Percentiles rank a stretch among this genome's conserved stretches.
Conservation (phyloP, 2,888 invertebrate genomes). For the Leptura quadrifasciata region DNA sequence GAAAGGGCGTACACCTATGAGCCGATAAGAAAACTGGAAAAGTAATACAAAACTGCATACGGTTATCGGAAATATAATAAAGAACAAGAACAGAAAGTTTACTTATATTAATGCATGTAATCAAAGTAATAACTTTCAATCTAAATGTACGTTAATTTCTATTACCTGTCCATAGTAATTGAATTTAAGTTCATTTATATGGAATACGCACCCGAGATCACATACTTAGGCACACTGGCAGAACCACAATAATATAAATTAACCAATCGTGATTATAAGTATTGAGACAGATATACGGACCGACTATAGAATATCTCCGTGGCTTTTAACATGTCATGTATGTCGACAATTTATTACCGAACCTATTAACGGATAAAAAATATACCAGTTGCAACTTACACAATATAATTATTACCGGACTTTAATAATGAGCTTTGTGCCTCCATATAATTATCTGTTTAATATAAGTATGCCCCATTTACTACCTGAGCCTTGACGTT, state of each 20-base stretch:
- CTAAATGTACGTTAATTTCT: conserved; percentile 67
- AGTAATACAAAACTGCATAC: conserved; percentile 33
- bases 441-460: conserved; percentile 33
- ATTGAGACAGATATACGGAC: conserved; percentile 62
- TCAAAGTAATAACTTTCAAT: conserved; percentile 67
- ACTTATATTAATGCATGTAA: conserved; percentile 62
- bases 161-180: conserved; percentile 66
- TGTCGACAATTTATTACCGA: conserved; percentile 68
- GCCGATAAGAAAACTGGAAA: conserved; percentile 44
- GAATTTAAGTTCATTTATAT: conserved; percentile 69
- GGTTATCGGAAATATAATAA: conserved; percentile 57
- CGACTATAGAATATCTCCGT: conserved; percentile 63
- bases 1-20: conserved; percentile 22
- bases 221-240: conserved; percentile 56
- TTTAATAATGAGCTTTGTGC: conserved; percentile 53
- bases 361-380: conserved; percentile 54
- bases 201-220: conserved; percentile 60
- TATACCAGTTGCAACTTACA: conserved; percentile 45
- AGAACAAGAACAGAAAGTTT: conserved; percentile 56
- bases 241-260: conserved; percentile 65
- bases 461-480: conserved; percentile 20
- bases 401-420: conserved; percentile 56
- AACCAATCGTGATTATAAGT: conserved; percentile 65
- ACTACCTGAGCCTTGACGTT: conserved; percentile 21
- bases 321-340: conserved; percentile 71